These are phyloP conservation scores for Plecotus auritus DNA, from an alignment of 2,113 vertebrate species.

Conservation along the genomic window DNA sequence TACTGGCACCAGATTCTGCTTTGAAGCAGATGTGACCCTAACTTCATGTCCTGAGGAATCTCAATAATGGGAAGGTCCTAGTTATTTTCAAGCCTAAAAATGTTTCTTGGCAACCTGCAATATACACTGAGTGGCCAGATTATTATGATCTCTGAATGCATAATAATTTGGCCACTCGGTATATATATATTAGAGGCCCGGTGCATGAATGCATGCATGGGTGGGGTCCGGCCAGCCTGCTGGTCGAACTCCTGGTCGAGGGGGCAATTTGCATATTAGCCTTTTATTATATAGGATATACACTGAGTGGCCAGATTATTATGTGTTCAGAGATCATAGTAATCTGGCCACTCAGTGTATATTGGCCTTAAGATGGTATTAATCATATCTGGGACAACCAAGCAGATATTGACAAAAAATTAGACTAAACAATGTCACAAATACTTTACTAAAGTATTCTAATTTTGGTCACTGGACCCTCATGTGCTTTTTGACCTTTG, in stretches of 20 bases:
- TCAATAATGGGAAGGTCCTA: background rate
- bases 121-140: background rate
- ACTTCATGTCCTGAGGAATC: background rate
- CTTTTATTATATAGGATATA: too few species aligned
- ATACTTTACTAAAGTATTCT: slow-evolving; percentile 16
- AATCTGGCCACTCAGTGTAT: background rate
- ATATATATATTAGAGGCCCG: too few species aligned
- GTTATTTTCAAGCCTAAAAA: background rate
- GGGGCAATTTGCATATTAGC: too few species aligned
- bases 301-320: too few species aligned
- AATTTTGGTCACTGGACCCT: background rate
- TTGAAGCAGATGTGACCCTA: background rate
- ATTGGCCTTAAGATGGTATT: background rate
- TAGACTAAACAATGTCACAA: background rate
- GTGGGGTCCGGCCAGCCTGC: too few species aligned
- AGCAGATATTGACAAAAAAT: background rate
- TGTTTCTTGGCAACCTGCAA: background rate
- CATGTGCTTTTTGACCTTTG: background rate
- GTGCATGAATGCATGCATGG: too few species aligned
- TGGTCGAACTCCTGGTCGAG: too few species aligned
- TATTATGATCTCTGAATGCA: too few species aligned
- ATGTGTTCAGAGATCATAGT: too few species aligned
- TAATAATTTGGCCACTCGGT: too few species aligned
- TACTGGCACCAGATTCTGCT: background rate
- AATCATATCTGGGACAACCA: background rate